These are phyloP conservation scores for Fistularia commersonii DNA, from an alignment of 2,797 vertebrate species.

Conservation along the genomic window DNA sequence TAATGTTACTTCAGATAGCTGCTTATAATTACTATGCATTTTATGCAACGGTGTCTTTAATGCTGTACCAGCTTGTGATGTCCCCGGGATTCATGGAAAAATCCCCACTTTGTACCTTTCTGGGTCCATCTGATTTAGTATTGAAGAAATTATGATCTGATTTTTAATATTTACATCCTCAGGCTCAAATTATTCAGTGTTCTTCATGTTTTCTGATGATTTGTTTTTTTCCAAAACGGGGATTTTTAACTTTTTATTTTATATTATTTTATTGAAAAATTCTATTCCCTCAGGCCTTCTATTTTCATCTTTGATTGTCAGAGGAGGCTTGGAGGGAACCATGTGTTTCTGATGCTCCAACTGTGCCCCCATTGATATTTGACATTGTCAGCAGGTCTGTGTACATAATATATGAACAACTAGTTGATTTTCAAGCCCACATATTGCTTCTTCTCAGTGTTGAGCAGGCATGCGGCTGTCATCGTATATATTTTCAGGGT, in stretches of 20 bases:
- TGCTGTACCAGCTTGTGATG: conserved; percentile 38
- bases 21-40: conserved; percentile 7
- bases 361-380: neutral
- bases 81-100: conserved; percentile 47
- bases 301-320: too few species aligned
- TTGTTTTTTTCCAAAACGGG: conserved; percentile 3
- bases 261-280: too few species aligned
- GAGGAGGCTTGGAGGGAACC: too few species aligned
- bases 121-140: conserved; percentile 16
- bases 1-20: conserved; percentile 32
- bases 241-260: neutral
- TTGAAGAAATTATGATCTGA: neutral
- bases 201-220: too few species aligned
- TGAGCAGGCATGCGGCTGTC: neutral
- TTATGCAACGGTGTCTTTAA: conserved; percentile 14
- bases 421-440: conserved; percentile 32
- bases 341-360: too few species aligned
- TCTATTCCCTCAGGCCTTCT: too few species aligned
- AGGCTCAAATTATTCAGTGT: too few species aligned
- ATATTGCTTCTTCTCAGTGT: conserved; percentile 27
- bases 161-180: neutral
- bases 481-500: conserved; percentile 8
- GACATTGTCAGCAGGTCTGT: conserved; percentile 19
- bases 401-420: conserved; percentile 44
- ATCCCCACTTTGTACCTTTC: conserved; percentile 43